A percentile compares a stretch with the other conserved stretches of the same genome.
Evolutionary conservation across 1,140 invertebrate genomes (phyloP).

Genomic region (Papilio aristodemus): DNA sequence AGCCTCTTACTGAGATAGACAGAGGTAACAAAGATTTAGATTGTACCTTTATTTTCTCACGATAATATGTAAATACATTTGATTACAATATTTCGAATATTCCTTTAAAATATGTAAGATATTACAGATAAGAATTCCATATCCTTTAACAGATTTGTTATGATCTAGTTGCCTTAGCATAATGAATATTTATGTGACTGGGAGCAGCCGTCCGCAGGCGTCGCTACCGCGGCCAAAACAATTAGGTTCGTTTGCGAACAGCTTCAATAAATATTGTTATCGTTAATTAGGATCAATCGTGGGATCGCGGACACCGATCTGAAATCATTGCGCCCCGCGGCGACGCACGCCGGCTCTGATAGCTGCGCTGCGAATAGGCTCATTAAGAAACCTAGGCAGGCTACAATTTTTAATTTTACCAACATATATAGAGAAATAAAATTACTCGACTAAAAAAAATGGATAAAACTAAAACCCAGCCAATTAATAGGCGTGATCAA

Average conservation of each 20-base stretch:
- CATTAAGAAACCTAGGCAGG: slow-evolving; percentile 59
- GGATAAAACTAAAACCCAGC: no score
- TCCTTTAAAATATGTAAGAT: not conserved
- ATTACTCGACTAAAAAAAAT: no score
- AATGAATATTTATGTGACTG: slow-evolving; percentile 44
- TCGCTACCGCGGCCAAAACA: slow-evolving; percentile 65
- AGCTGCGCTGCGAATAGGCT: slow-evolving; percentile 54
- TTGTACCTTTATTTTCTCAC: no score
- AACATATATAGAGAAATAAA: no score
- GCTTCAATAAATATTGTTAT: slow-evolving; percentile 78
- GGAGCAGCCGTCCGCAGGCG: slow-evolving; percentile 48
- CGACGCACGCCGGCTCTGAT: not conserved
- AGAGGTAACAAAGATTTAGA: no score
- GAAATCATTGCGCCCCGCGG: slow-evolving; percentile 58
- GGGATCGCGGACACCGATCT: slow-evolving; percentile 69
- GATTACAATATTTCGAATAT: not conserved
- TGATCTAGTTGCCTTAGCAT: slow-evolving; percentile 19
- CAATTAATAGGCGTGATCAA: no score
- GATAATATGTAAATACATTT: no score
- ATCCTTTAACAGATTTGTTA: slow-evolving; percentile 21
- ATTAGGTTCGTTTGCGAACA: slow-evolving; percentile 75
- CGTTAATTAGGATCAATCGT: slow-evolving; percentile 79
- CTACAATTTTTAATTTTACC: not conserved
- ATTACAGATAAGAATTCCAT: not conserved
- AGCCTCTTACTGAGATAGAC: no score